Evolutionary conservation across 2,113 vertebrate genomes (phyloP), one percentile per base, ranked within the genome.

Genomic region (Ceuthmochares aereus): DNA sequence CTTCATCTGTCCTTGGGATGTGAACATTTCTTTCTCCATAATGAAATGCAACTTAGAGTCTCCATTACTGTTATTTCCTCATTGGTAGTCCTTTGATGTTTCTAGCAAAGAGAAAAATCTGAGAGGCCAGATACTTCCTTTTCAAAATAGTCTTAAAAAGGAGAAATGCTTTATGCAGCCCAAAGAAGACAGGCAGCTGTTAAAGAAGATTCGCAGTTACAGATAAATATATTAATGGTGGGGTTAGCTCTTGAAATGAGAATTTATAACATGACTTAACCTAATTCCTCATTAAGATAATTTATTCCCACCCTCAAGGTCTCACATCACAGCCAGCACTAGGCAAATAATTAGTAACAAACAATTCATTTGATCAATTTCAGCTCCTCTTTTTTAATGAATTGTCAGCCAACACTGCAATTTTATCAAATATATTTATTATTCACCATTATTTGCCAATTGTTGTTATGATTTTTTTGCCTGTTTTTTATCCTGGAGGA

Each of bases 211-310:
- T 94, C 92, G 95, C 90, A 85, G 84, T 97, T 85, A 93, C 80
- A 87, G 88, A 43, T 88, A 93, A 93, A 95, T 89, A 79, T 91
- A 94, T 94, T 95, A 96, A 86, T 91, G 83, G 78, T n/a, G 68
- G 74, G 70, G 94, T 89, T 95, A 92, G 89, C 77, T 95, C 90
- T 92, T 94, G 96, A 95, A 96, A 95, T 93, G 78, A 91, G 84
- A 94, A 96, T 95, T 95, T 95, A 95, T 87, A 87, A 80, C 90
- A 83, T 92, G 86, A 58, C 73, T 94, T 91, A 95, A 96, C 93
- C 90, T 96, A 96, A 96, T 96, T 91, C 96, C 96, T 96, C 96
- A 96, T 96, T 96, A 96, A 95, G 63, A 94, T 96, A 96, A 96
- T 96, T 94, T 96, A 96, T 96, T 95, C 84, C 56, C 90, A 89